These are phyloP conservation scores for Linnaemya vulpina DNA, from an alignment of 2,888 invertebrate species.

Conservation along the genomic window DNA sequence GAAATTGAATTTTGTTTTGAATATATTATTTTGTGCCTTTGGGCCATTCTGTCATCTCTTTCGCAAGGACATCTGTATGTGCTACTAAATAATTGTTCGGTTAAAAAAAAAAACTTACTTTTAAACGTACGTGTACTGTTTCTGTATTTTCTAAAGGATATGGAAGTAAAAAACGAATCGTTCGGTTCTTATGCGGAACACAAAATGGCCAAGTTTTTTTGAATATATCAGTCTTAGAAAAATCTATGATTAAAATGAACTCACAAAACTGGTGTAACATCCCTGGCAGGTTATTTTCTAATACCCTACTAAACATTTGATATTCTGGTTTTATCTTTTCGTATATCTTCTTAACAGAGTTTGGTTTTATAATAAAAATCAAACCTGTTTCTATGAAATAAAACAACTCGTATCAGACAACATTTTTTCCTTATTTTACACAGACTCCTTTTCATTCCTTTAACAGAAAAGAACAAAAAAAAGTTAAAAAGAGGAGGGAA, in stretches of 20 bases:
- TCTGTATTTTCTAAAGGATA: background rate
- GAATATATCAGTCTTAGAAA: background rate
- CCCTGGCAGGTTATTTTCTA: conserved; percentile 59
- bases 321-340: conserved; percentile 13
- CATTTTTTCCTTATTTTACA: conserved; percentile 28
- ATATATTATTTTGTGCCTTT: background rate
- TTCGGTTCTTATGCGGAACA: background rate
- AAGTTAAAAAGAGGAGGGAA: conserved; percentile 59
- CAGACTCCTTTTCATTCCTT: conserved; percentile 55
- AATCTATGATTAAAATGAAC: background rate
- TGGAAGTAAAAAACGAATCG: background rate
- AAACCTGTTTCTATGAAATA: conserved; percentile 62
- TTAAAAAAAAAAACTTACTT: background rate
- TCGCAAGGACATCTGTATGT: background rate
- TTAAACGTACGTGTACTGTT: background rate
- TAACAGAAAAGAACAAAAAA: conserved; percentile 7
- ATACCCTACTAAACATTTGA: conserved; percentile 46
- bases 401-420: conserved; percentile 41
- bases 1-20: background rate
- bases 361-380: conserved; percentile 1
- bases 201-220: background rate
- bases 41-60: background rate
- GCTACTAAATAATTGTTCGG: background rate
- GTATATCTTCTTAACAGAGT: background rate
- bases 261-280: conserved; percentile 9